Percentiles rank a stretch among this genome's conserved stretches.
These are phyloP conservation scores for Andrena trimmerana DNA, from an alignment of 2,888 invertebrate genomes.

Conservation along the genomic window DNA sequence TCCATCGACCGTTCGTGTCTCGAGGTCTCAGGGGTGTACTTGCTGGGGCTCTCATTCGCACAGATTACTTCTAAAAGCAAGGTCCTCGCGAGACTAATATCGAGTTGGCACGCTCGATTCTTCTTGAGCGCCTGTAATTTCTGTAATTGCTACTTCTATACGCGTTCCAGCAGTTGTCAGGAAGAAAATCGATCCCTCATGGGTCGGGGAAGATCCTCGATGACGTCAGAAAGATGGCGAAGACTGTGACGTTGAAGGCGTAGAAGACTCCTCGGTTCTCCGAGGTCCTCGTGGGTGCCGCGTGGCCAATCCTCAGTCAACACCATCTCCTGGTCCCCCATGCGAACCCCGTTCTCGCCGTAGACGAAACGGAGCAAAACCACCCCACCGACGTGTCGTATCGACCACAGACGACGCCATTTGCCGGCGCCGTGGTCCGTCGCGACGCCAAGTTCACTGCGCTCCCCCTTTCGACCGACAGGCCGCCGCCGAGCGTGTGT, in stretches of 20 bases:
- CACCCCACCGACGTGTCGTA: conserved; percentile 59
- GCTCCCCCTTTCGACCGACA: conserved; percentile 73
- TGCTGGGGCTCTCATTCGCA: not conserved
- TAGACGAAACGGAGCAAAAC: conserved; percentile 51
- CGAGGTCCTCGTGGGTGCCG: conserved; percentile 55
- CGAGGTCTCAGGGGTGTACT: conserved; percentile 28
- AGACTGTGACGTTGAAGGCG: conserved; percentile 26
- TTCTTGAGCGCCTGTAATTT: not conserved
- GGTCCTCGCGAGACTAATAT: conserved; percentile 30
- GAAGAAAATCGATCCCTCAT: conserved; percentile 52
- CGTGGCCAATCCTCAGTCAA: conserved; percentile 42
- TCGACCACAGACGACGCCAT: conserved; percentile 77
- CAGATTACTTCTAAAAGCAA: conserved; percentile 26
- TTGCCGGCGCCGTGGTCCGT: conserved; percentile 77
- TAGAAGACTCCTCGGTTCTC: not conserved
- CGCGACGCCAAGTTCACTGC: conserved; percentile 78
- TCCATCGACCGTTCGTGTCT: conserved; percentile 52
- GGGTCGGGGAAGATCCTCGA: conserved; percentile 22
- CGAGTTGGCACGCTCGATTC: conserved; percentile 24
- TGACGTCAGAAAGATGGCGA: conserved; percentile 64
- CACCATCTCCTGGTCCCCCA: conserved; percentile 69
- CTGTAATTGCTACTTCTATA: too few relatives aligned
- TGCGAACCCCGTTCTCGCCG: conserved; percentile 49
- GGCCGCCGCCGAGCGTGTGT: conserved; percentile 28
- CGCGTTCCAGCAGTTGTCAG: not conserved